These are phyloP conservation scores for Typhlichthys eigenmanni DNA, from an alignment of 2,797 vertebrate species.

Conservation along the genomic window DNA sequence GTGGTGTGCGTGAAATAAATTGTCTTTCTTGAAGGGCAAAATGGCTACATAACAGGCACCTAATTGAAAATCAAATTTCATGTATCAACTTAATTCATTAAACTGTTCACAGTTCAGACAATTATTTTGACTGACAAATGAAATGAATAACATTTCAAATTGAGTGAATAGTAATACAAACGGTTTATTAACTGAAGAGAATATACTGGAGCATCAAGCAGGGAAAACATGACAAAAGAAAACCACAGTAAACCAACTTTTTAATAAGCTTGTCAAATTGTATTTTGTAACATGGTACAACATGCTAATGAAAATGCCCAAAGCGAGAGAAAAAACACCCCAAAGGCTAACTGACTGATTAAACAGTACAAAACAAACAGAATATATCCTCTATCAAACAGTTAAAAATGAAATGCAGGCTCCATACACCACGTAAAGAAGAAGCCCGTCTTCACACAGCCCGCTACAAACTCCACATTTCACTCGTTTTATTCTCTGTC, in stretches of 20 bases:
- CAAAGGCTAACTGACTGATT: neutral
- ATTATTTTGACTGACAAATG: constrained; percentile 27
- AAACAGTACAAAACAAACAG: neutral
- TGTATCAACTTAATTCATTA: constrained; percentile 30
- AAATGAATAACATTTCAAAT: constrained; percentile 25
- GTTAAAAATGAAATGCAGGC: constrained; percentile 22
- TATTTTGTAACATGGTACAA: neutral
- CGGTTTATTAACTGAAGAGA: neutral
- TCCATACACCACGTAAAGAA: constrained; percentile 25
- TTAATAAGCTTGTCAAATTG: neutral
- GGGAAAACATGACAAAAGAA: neutral
- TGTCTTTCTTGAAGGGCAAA: constrained; percentile 33
- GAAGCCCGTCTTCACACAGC: constrained; percentile 47
- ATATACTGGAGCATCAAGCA: constrained; percentile 10
- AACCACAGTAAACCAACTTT: neutral
- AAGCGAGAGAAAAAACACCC: too few species aligned
- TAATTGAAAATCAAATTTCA: constrained; percentile 30
- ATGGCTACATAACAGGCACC: constrained; percentile 14
- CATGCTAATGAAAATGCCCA: neutral
- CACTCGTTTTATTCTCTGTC: constrained; percentile 67
- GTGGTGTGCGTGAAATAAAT: constrained; percentile 15
- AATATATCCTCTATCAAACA: constrained; percentile 11
- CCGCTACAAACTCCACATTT: constrained; percentile 64
- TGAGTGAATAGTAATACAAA: constrained; percentile 9
- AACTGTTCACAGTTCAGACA: constrained; percentile 23